Evolutionary conservation across 2,888 invertebrate genomes (phyloP), one percentile per base, ranked within the genome.

Genomic region (Monopis laevigella): DNA sequence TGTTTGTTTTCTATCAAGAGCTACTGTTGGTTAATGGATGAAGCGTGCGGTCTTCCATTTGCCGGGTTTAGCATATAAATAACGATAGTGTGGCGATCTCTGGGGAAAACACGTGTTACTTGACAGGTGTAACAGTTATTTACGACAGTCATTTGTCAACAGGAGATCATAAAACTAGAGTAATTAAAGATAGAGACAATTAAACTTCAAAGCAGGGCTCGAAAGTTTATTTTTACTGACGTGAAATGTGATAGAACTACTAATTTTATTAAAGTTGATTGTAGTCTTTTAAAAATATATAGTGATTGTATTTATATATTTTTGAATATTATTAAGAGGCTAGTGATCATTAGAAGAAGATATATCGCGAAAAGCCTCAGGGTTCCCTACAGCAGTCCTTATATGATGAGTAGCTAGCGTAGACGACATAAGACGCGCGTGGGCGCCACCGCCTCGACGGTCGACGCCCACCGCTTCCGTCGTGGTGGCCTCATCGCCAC

Each of bases 391-490:
- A 19, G 12, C 39, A 17, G 40, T 40, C 40, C 40, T 40, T 40
- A 40, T 40, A 40, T 29, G 72, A 64, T 58, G 59, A 62, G 59
- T 57, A 59, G 59, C 29, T 39, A 16, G 61, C 63, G 58, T 72
- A 74, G 73, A 63, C 62, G 46, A 40, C 40, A 40, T 11, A 29
- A 32, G 44, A 19, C 57, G 48, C 53, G 62, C 59, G 77, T 77
- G 58, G 75, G 75, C 64, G 65, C 62, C 58, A 59, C 58, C 56
- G 32, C 32, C 30, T 21, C 21, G 32, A 32, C 42, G 57, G 59
- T 58, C 54, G 49, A 62, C 78, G 62, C 78, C 78, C 69, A 80
- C 78, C 39, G 70, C 66, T 74, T 78, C 77, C 78, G 77, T 59
- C 59, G 68, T 64, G 73, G 75, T 70, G 72, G 56, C 52, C 53